Conservation (phyloP, 2,888 invertebrate genomes). For the Marasmarcha lunaedactyla region DNA sequence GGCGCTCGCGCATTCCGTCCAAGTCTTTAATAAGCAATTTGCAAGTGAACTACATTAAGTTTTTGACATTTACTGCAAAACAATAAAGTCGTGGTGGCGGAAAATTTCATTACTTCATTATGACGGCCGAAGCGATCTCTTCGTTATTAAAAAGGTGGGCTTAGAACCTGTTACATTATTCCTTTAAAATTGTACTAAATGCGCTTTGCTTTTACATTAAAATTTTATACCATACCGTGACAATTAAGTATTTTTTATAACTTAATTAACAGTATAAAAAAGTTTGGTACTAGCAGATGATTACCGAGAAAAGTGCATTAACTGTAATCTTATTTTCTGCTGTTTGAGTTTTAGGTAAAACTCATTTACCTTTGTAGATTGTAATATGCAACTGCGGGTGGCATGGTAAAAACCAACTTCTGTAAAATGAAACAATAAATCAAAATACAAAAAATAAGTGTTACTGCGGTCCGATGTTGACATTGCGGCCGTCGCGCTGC, state of each 20-base stretch:
- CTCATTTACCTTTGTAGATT: not conserved
- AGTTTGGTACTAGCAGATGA: too few species aligned
- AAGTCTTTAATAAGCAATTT: not conserved
- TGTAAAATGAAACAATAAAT: slow-evolving; percentile 64
- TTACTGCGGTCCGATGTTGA: slow-evolving; percentile 58
- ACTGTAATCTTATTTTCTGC: too few species aligned
- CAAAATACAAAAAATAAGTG: slow-evolving; percentile 61
- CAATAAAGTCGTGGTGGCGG: slow-evolving; percentile 28
- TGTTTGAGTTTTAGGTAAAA: too few species aligned
- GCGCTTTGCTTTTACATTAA: too few species aligned
- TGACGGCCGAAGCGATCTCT: too few species aligned
- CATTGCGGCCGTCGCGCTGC: slow-evolving; percentile 41
- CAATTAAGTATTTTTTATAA: too few species aligned
- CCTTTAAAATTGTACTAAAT: too few species aligned
- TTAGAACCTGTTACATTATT: too few species aligned
- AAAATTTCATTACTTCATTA: not conserved
- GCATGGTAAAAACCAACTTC: slow-evolving; percentile 52
- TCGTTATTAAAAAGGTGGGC: too few species aligned
- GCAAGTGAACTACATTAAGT: slow-evolving; percentile 26
- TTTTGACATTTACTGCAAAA: slow-evolving; percentile 37
- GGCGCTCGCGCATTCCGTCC: not conserved
- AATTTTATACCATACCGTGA: too few species aligned
- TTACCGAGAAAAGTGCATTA: too few species aligned
- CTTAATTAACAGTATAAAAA: too few species aligned
- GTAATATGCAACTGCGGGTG: slow-evolving; percentile 38